Evolutionary conservation across 92 coral and sea anemone species (phyloP).

Genomic region (Blastomussa wellsi): DNA sequence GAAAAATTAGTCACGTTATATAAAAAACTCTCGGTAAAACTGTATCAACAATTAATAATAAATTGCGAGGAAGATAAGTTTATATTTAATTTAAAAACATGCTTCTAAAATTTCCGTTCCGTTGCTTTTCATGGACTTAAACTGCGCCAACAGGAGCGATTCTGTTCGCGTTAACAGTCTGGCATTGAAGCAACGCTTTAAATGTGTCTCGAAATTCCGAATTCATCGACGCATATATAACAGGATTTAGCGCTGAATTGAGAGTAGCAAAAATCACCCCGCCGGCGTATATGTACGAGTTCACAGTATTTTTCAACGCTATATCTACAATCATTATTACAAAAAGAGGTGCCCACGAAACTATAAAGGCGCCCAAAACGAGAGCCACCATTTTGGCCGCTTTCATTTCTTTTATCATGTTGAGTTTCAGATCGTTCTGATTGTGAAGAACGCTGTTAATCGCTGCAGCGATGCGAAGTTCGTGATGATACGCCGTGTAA

Average conservation of each 20-base stretch:
- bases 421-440: conserved; percentile 44
- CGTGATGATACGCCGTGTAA: conserved; percentile 83
- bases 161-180: conserved; percentile 27
- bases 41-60: not conserved
- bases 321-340: conserved; percentile 80
- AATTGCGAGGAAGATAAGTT: not conserved
- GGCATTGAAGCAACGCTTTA: conserved; percentile 61
- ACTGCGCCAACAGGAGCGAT: conserved; percentile 32
- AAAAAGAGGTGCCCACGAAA: conserved; percentile 89
- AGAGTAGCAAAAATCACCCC: conserved; percentile 89
- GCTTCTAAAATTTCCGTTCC: not conserved
- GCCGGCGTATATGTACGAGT: conserved; percentile 90
- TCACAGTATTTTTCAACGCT: conserved; percentile 54
- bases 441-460: conserved; percentile 73
- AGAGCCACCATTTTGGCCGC: conserved; percentile 93
- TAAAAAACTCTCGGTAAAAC: not conserved
- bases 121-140: not conserved
- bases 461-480: conserved; percentile 70
- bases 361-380: conserved; percentile 80
- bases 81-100: not conserved
- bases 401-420: conserved; percentile 80
- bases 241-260: conserved; percentile 88
- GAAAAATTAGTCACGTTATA: not conserved
- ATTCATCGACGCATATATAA: conserved; percentile 91
- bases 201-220: conserved; percentile 85